Conservation (phyloP, 2,888 invertebrate species). For the Mactromeris polynyma region DNA sequence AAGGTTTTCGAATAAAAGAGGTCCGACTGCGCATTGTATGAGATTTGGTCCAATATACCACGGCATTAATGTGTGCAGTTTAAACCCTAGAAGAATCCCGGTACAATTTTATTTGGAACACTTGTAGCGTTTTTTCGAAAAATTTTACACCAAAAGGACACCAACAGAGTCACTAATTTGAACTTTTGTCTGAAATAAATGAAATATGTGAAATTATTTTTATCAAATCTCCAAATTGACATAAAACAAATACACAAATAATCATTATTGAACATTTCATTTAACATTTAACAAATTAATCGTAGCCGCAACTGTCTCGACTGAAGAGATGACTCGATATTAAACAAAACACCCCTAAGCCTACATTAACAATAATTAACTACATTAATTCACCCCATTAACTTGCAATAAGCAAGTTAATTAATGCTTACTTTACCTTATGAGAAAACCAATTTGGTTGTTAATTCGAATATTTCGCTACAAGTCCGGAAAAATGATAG, state of each 20-base stretch:
- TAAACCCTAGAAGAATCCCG: too few relatives aligned
- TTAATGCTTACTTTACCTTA: constrained; percentile 37
- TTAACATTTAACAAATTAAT: background rate
- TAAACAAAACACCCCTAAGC: constrained; percentile 40
- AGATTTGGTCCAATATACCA: too few relatives aligned
- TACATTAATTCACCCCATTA: constrained; percentile 27
- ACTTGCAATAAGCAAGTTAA: constrained; percentile 29
- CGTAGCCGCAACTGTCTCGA: background rate
- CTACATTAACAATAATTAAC: constrained; percentile 36
- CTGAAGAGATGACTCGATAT: constrained; percentile 19
- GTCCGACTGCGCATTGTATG: too few relatives aligned
- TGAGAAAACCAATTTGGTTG: constrained; percentile 26
- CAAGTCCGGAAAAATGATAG: constrained; percentile 30
- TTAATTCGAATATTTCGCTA: constrained; percentile 12
- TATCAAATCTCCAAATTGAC: background rate
- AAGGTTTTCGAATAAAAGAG: too few relatives aligned
- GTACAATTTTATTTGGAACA: too few relatives aligned
- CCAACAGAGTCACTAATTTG: too few relatives aligned
- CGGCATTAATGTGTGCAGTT: too few relatives aligned
- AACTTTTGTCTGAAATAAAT: too few relatives aligned
- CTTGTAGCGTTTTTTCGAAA: too few relatives aligned
- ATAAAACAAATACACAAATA: background rate
- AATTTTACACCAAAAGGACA: too few relatives aligned
- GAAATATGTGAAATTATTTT: too few relatives aligned
- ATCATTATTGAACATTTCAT: background rate